Conservation (phyloP, 2,888 invertebrate species). For the Ferdinandea cuprea region DNA sequence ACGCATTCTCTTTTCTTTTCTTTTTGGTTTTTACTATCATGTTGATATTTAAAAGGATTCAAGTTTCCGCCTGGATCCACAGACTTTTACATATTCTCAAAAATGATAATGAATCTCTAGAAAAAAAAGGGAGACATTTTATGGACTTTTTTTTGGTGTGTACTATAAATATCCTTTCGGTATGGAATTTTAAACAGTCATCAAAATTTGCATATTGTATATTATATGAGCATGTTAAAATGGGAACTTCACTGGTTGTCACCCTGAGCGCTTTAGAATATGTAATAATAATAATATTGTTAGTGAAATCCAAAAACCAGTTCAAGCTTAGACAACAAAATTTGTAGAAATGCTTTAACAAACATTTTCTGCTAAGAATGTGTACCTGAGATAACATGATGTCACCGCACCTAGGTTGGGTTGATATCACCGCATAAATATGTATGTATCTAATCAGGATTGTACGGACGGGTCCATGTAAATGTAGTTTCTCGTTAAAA, state of each 20-base stretch:
- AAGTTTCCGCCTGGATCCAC: slow-evolving; percentile 21
- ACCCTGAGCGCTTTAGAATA: background rate
- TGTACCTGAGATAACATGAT: too few species aligned
- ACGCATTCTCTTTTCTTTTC: too few species aligned
- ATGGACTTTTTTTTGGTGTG: slow-evolving; percentile 31
- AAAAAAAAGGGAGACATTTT: slow-evolving; percentile 37
- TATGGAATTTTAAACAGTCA: slow-evolving; percentile 42
- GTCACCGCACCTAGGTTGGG: too few species aligned
- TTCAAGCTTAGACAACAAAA: background rate
- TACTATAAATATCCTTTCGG: slow-evolving; percentile 24
- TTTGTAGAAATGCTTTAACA: background rate
- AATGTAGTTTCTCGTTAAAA: slow-evolving; percentile 18
- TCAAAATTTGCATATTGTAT: slow-evolving; percentile 41
- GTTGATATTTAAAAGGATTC: slow-evolving; percentile 42
- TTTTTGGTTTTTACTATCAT: slow-evolving; percentile 42
- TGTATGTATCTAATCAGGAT: background rate
- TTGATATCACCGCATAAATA: too few species aligned
- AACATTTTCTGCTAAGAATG: background rate
- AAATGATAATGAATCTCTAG: slow-evolving; percentile 44
- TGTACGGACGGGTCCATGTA: slow-evolving; percentile 10
- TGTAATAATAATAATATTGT: too few species aligned
- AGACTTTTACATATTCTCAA: slow-evolving; percentile 17
- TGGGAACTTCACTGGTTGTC: slow-evolving; percentile 15
- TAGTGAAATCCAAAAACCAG: background rate
- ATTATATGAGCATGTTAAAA: slow-evolving; percentile 7